Evolutionary conservation across 2,113 vertebrate genomes (phyloP), one percentile per base, ranked within the genome.

Genomic region (Rhombomys opimus): DNA sequence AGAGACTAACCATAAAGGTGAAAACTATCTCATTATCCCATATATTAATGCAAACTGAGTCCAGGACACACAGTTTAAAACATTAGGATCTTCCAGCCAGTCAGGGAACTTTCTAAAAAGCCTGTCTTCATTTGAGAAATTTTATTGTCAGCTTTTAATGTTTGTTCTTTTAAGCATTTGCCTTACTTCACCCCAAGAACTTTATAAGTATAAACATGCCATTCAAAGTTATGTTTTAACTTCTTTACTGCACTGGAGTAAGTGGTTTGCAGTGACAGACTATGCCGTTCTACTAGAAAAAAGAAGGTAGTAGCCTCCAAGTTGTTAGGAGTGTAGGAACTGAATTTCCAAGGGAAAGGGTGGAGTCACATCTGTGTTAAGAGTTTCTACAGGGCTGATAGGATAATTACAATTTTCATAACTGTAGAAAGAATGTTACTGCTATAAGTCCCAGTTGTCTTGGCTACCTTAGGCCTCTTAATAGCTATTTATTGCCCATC

Each of bases 41-140:
- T 2, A 38, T 22, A 15, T 91, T 65, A 97, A 96, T 73, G 96
- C 86, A 80, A 91, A 96, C 95, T 94, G 94, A 95, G 96, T 90
- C 96, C 92, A 87, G 95, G 96, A 91, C 86, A 2, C 97, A 22
- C 65, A 67, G 92, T 94, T 96, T 82, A 57, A 61, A 80, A 46
- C 67, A 67, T 76, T 76, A 84, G 30, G 30, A 94, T 90, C 80
- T 68, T 52, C 50, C 93, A 96, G 93, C 81, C 96, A 96, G 98
- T 91, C 90, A 9, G 23, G 67, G 95, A 93, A 95, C 97, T 97
- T 98, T 93, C 77, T 94, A 93, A 96, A 96, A 95, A 94, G 78
- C 5, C 23, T 95, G 81, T 94, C 68, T 50, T 95, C 46, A 2
- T 61, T 87, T 46, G 86, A 94, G 86, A 46, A n/a, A 23, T 97